phyloP scores from a whole-genome alignment of 2,797 vertebrate genomes.

The Sphaeramia orbicularis region DNA sequence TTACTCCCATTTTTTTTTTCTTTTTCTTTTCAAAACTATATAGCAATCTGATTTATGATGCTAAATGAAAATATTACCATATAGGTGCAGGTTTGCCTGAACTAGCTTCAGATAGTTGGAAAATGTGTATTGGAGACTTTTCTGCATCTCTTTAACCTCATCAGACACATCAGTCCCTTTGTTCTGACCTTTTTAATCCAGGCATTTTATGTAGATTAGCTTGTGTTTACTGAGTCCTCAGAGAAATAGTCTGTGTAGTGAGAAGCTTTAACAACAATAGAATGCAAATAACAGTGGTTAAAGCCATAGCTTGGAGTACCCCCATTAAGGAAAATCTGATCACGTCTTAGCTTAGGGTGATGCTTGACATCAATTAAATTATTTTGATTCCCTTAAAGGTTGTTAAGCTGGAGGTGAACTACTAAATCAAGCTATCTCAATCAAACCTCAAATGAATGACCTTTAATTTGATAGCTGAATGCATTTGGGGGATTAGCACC shows the following conservation, averaged over 20 bases:
- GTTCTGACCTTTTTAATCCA: slow-evolving; percentile 58
- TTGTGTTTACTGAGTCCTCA: slow-evolving; percentile 43
- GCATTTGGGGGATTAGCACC: no score
- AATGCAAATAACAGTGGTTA: slow-evolving; percentile 34
- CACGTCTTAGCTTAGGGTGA: slow-evolving; percentile 3
- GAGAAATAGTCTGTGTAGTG: slow-evolving; percentile 38
- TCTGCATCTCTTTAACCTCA: slow-evolving; percentile 30
- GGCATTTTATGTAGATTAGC: slow-evolving; percentile 51
- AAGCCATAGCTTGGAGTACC: slow-evolving; percentile 47
- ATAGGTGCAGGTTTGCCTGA: slow-evolving; percentile 20
- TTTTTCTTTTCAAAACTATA: slow-evolving; percentile 9
- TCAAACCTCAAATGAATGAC: no score
- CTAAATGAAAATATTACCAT: slow-evolving; percentile 29
- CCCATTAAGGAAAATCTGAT: slow-evolving; percentile 30
- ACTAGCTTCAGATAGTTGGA: slow-evolving; percentile 18
- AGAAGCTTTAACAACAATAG: slow-evolving; percentile 22
- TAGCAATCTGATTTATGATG: not conserved
- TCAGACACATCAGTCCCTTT: slow-evolving; percentile 27
- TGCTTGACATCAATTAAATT: slow-evolving; percentile 8
- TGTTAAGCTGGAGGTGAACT: no score
- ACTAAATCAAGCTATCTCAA: no score
- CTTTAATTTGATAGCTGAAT: no score
- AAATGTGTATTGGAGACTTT: slow-evolving; percentile 28
- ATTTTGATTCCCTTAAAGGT: no score
- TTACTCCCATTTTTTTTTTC: not conserved